Conservation (phyloP, 2,113 vertebrate species). For the zebrafish (Danio rerio) region GRCz12tu NC_133177.1:29336001-29336500, state of each 20-base stretch:
- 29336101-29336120: constrained; percentile 86
- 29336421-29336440: no score
- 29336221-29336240: constrained; percentile 95
- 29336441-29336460: no score
- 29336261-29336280: constrained; percentile 35
- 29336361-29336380: no score
- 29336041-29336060: constrained; percentile 72
- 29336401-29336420: no score
- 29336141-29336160: constrained; percentile 87
- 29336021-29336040: constrained; percentile 81
- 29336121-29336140: constrained; percentile 85
- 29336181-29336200: constrained; percentile 92
- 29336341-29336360: no score
- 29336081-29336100: constrained; percentile 83
- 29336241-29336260: constrained; percentile 85
- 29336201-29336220: constrained; percentile 86
- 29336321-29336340: background rate
- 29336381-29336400: no score
- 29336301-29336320: background rate
- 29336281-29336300: background rate
- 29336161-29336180: constrained; percentile 95
- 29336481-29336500: no score
- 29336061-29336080: constrained; percentile 94
- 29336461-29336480: no score
- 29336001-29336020: constrained; percentile 96